Percentiles rank a stretch among this genome's conserved stretches.
Evolutionary conservation across 2,113 vertebrate species (phyloP).

Genomic region (Percina caprodes): DNA sequence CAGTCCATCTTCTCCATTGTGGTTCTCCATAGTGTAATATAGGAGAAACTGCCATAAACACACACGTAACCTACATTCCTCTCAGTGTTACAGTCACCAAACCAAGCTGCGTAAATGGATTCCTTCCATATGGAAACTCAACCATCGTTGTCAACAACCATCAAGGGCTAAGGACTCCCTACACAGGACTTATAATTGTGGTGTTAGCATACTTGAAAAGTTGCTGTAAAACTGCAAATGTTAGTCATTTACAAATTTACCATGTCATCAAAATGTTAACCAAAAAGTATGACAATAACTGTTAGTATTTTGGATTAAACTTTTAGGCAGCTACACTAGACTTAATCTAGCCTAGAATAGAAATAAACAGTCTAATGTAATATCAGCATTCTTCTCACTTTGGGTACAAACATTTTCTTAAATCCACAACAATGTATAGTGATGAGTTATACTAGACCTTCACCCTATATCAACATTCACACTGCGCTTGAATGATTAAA

Average conservation of each 20-base stretch:
- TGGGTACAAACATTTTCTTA: not conserved
- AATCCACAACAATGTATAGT: not conserved
- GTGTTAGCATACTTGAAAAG: not conserved
- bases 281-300: not conserved
- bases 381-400: not conserved
- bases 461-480: not conserved
- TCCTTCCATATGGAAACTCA: conserved; percentile 33
- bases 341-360: not conserved
- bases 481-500: not conserved
- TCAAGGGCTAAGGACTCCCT: not conserved
- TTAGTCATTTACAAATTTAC: not conserved
- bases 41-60: conserved; percentile 39
- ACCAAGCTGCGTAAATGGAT: conserved; percentile 23
- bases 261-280: not conserved
- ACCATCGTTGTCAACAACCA: conserved; percentile 32
- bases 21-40: conserved; percentile 30
- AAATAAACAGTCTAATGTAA: not conserved
- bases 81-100: conserved; percentile 1
- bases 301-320: not conserved
- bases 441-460: not conserved
- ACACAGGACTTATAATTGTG: not conserved
- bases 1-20: conserved; percentile 34
- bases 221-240: not conserved
- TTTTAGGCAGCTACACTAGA: not conserved
- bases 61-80: conserved; percentile 54